Conservation (phyloP, 23 tunicate genomes). For the Ciona savignyi region DNA sequence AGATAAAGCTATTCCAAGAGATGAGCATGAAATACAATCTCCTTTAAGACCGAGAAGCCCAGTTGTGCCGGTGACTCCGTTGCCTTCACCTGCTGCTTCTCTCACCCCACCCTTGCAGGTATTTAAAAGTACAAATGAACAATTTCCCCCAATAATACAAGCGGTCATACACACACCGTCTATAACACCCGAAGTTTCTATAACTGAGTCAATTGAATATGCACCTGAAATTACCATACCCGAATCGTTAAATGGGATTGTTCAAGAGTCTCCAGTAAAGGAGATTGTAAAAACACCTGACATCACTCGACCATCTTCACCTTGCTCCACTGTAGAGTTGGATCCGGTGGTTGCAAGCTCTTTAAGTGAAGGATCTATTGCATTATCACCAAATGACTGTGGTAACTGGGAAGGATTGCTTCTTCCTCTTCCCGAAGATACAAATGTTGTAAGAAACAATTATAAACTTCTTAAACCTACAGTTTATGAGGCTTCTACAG, state of each 20-base stretch:
- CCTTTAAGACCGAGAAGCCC: neutral
- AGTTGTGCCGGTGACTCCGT: slow-evolving; percentile 15
- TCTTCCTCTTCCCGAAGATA: slow-evolving; percentile 1
- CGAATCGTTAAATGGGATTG: neutral
- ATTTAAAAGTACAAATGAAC: neutral
- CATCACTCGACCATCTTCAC: neutral
- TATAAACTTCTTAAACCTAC: neutral
- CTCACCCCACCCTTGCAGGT: neutral
- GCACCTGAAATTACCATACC: neutral
- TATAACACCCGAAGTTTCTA: neutral
- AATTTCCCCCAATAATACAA: neutral
- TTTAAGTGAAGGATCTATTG: neutral
- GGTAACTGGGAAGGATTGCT: slow-evolving; percentile 11
- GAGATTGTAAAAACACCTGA: neutral
- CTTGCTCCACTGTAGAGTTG: neutral
- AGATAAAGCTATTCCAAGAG: neutral
- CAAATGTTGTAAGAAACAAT: neutral
- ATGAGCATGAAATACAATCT: neutral
- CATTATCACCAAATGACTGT: neutral
- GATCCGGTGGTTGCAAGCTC: neutral
- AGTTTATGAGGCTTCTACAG: slow-evolving; percentile 2
- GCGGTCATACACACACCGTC: neutral
- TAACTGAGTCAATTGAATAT: neutral
- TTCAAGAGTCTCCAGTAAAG: neutral
- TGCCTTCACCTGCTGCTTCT: neutral